Evolutionary conservation across 2,888 invertebrate species (phyloP).

Genomic region (Theodoxus fluviatilis): DNA sequence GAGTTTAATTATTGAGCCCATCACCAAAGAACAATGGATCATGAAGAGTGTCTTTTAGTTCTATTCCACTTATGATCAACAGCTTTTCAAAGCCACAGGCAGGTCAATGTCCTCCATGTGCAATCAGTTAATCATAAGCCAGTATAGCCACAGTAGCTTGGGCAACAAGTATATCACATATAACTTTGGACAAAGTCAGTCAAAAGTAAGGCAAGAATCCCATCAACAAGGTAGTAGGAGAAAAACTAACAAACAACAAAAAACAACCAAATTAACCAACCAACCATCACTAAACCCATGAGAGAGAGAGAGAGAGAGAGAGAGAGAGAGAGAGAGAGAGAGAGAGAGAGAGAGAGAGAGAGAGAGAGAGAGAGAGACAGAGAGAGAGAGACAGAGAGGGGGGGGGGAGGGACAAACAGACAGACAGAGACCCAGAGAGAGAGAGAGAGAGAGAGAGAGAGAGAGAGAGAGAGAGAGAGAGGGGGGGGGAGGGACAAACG

Average conservation of each 20-base stretch:
- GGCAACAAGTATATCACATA: no score
- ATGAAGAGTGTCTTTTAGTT: no score
- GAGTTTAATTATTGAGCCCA: no score
- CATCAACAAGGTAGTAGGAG: no score
- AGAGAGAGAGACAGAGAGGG: neutral
- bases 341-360: slow-evolving; percentile 14
- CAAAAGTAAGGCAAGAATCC: no score
- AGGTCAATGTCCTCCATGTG: no score
- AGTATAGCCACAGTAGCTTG: no score
- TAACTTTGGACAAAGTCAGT: no score
- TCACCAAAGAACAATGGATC: no score
- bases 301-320: neutral
- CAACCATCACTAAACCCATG: neutral
- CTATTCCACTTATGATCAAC: no score
- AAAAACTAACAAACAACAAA: neutral
- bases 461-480: neutral
- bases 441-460: neutral
- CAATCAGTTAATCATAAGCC: no score
- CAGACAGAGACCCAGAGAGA: neutral
- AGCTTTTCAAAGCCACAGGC: no score
- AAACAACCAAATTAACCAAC: neutral
- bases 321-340: neutral
- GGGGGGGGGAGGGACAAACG: neutral
- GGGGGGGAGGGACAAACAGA: neutral
- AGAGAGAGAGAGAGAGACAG: slow-evolving; percentile 14